These are phyloP conservation scores for Stomorhina lunata DNA, from an alignment of 2,888 invertebrate species.

Conservation along the genomic window DNA sequence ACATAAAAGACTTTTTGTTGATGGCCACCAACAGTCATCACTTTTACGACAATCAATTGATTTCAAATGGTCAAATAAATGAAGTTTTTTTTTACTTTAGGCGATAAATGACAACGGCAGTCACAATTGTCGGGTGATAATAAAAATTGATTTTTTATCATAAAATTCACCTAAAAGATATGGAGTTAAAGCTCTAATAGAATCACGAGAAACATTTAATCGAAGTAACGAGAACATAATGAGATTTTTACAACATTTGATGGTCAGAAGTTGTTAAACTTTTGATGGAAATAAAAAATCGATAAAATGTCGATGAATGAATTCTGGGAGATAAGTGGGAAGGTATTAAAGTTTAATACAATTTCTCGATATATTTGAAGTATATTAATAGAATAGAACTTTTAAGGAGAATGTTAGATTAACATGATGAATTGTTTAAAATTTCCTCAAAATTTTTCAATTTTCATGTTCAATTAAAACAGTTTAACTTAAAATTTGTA, in stretches of 20 bases:
- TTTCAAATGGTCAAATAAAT: slow-evolving; percentile 34
- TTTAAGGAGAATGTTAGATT: too few relatives aligned
- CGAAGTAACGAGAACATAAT: slow-evolving; percentile 64
- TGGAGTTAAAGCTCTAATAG: slow-evolving; percentile 14
- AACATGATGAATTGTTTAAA: too few relatives aligned
- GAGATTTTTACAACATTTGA: slow-evolving; percentile 59
- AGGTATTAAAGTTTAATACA: not conserved
- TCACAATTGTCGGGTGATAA: slow-evolving; percentile 29
- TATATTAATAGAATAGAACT: too few relatives aligned
- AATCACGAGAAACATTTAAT: slow-evolving; percentile 23
- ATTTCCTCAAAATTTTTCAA: too few relatives aligned
- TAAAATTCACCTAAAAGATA: slow-evolving; percentile 28
- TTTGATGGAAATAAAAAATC: not conserved
- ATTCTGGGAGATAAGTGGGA: not conserved
- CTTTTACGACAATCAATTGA: not conserved
- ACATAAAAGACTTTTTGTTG: not conserved
- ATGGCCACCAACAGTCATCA: slow-evolving; percentile 19
- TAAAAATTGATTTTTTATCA: slow-evolving; percentile 57
- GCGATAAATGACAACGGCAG: too few relatives aligned
- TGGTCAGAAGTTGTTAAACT: slow-evolving; percentile 5
- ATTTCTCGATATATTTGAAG: too few relatives aligned
- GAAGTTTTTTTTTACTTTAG: slow-evolving; percentile 8
- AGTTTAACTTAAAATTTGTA: too few relatives aligned
- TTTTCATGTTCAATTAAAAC: too few relatives aligned
- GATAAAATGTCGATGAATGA: not conserved